A percentile compares a stretch with the other conserved stretches of the same genome.
Conservation (phyloP, 2,113 vertebrate species). For the Leucopternis melanops region DNA sequence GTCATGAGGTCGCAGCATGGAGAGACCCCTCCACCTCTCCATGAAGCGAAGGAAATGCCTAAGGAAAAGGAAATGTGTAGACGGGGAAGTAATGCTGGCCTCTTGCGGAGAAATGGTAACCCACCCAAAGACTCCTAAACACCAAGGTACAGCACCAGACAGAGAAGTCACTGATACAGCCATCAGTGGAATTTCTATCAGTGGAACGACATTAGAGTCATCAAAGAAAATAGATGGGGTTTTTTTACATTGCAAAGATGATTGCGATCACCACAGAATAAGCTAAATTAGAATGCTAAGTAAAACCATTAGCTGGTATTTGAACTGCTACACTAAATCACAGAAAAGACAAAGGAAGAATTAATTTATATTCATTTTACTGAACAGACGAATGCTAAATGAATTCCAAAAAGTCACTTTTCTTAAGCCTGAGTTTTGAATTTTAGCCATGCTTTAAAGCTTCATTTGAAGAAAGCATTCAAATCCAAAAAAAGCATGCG, state of each 20-base stretch:
- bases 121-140: neutral
- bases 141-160: neutral
- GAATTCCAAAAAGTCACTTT: neutral
- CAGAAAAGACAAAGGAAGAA: slow-evolving; percentile 12
- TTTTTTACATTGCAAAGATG: neutral
- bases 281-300: neutral
- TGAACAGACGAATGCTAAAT: neutral
- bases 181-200: neutral
- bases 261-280: neutral
- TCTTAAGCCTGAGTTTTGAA: neutral
- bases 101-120: neutral
- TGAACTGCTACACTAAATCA: neutral
- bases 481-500: neutral
- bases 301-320: neutral
- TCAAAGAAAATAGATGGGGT: neutral
- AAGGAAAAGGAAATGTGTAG: neutral
- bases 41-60: neutral
- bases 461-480: neutral
- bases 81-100: neutral
- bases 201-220: neutral
- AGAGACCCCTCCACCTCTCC: neutral
- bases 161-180: neutral
- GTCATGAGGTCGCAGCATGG: neutral
- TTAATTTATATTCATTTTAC: slow-evolving; percentile 4
- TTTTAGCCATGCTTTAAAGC: neutral